These are phyloP conservation scores for Microcebus tavaratra DNA, from an alignment of 2,113 vertebrate genomes.

Conservation along the genomic window DNA sequence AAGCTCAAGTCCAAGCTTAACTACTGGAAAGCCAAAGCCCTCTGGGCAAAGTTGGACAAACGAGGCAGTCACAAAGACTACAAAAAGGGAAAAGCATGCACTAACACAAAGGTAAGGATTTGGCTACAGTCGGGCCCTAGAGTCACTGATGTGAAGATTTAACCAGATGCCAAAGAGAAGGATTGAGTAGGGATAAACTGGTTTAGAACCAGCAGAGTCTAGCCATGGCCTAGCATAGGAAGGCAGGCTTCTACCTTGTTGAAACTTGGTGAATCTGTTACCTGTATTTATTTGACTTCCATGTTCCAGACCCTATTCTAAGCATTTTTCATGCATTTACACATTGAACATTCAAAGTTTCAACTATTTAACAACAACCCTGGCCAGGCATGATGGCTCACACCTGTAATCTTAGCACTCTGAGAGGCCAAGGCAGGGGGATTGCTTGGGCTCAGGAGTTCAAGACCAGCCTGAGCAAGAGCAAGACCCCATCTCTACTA, in stretches of 20 bases:
- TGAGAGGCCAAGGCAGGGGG: too few species aligned
- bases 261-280: neutral
- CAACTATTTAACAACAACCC: neutral
- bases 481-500: too few species aligned
- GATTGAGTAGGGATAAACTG: neutral
- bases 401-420: too few species aligned
- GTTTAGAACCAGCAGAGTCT: neutral
- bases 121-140: neutral
- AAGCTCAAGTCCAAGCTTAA: slow-evolving; percentile 98
- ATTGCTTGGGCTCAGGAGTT: too few species aligned
- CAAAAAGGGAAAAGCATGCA: slow-evolving; percentile 96
- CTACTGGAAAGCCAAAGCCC: slow-evolving; percentile 99
- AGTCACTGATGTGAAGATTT: neutral
- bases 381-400: neutral
- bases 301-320: neutral
- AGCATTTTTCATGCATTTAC: neutral
- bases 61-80: slow-evolving; percentile 96
- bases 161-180: neutral
- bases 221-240: neutral
- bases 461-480: too few species aligned
- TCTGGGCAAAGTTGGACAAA: slow-evolving; percentile 98
- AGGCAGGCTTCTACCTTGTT: neutral
- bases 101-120: slow-evolving; percentile 92
- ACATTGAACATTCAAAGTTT: neutral
- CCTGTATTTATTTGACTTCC: neutral